Evolutionary conservation across 2,888 invertebrate species (phyloP), one percentile per base, ranked within the genome.

Genomic region (Spodoptera littoralis): DNA sequence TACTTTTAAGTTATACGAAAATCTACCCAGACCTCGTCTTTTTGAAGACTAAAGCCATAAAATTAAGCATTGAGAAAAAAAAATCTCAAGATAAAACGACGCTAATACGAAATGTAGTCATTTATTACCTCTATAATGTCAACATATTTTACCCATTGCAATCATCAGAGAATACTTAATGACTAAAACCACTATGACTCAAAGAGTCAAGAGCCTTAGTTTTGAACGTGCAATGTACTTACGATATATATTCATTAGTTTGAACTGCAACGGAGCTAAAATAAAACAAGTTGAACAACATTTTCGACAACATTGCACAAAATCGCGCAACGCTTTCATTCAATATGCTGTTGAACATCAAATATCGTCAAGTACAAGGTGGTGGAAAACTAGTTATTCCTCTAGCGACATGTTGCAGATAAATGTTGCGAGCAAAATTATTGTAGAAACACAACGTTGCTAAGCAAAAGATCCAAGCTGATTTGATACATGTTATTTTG

Each of bases 91-190:
- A 63, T 59, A 57, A n/a, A n/a, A 45, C 53, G n/a, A 72, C 72
- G 52, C 41, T 55, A 52, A 59, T 53, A 22, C 30, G 41, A 36
- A 22, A 58, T 64, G 64, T 18, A 69, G 18, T 73, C 73, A 57
- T 64, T 64, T 64, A 57, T 67, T 44, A 27, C 47, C 11, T 6
- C 52, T 47, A 18, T 42, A 73, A 57, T 69, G 54, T 69, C 64
- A 54, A 30, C 12, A 58, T 60, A 73, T 69, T 65, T 69, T 69
- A 64, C 48, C 57, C 54, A 13, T 3, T 60, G 30, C 18, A 42
- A 55, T 48, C 57, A 44, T 59, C 47, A 12, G 47, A 51, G 59
- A 68, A 73, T 71, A 63, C 63, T 27, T 58, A 60, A 63, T 59
- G 55, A 55, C 52, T 43, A 12, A 42, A 36, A 68, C 47, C 36